A percentile compares a stretch with the other conserved stretches of the same genome.
Conservation (phyloP, 2,888 invertebrate species). For the Trissolcus brochymenae region DNA sequence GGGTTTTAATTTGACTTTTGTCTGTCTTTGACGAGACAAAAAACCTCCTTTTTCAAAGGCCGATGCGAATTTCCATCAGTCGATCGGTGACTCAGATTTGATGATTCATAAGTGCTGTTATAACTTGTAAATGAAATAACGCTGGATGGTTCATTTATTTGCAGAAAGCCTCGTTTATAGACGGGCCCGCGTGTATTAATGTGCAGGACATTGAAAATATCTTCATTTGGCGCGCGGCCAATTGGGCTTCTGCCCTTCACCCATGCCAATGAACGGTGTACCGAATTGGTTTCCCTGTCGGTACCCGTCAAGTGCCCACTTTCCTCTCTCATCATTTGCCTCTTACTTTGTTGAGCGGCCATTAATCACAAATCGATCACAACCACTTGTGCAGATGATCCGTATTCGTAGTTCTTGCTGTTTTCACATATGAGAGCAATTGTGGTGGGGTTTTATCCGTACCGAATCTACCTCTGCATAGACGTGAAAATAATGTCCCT, state of each 20-base stretch:
- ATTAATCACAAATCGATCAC: no score
- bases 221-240: constrained; percentile 72
- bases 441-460: constrained; percentile 59
- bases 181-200: constrained; percentile 27
- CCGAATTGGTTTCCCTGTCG: constrained; percentile 70
- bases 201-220: constrained; percentile 72
- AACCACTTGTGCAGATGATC: no score
- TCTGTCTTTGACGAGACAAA: constrained; percentile 19
- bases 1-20: constrained; percentile 45
- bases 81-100: not conserved
- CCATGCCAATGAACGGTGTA: constrained; percentile 73
- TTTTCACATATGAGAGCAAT: constrained; percentile 40
- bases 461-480: constrained; percentile 63
- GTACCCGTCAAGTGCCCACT: constrained; percentile 9
- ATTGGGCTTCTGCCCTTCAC: constrained; percentile 75
- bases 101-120: no score
- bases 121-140: not conserved
- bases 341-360: no score
- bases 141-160: constrained; percentile 27
- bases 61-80: not conserved
- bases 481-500: constrained; percentile 68
- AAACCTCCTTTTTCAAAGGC: no score
- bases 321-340: not conserved
- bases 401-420: no score
- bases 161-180: constrained; percentile 2